Conservation (phyloP, 2,113 vertebrate genomes). For the Jaculus jaculus region DNA sequence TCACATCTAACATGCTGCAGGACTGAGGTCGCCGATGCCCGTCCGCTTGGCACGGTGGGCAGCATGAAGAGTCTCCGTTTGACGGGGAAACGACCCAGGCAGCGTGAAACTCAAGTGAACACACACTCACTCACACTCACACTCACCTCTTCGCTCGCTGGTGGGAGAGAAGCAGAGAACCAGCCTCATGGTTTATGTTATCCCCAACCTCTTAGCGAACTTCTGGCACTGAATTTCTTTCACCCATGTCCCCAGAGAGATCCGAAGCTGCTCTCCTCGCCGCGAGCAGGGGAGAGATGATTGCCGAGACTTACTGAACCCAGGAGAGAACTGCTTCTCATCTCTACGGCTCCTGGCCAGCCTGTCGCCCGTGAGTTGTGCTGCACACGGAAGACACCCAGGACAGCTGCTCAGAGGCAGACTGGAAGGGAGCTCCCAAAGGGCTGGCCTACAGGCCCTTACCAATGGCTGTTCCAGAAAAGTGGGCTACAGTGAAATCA, state of each 20-base stretch:
- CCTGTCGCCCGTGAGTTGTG: conserved; percentile 25
- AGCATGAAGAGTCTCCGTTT: background rate
- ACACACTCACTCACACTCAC: background rate
- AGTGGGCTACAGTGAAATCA: background rate
- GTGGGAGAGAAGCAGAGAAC: background rate
- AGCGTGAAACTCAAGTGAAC: background rate
- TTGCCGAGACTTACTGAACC: conserved; percentile 46
- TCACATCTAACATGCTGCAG: background rate
- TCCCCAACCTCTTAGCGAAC: background rate
- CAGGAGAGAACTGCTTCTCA: conserved; percentile 45
- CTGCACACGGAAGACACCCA: background rate
- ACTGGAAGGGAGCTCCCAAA: conserved; percentile 21
- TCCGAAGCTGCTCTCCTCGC: background rate
- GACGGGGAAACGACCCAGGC: background rate
- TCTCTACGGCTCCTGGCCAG: conserved; percentile 8
- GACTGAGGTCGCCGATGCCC: background rate
- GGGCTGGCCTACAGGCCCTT: background rate
- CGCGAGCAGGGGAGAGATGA: conserved; percentile 5
- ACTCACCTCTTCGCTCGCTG: background rate
- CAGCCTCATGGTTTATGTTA: background rate
- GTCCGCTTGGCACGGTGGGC: background rate
- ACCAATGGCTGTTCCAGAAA: conserved; percentile 18
- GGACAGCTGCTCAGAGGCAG: conserved; percentile 41
- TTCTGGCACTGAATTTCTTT: background rate
- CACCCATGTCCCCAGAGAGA: background rate